These are phyloP conservation scores for Sternarchorhynchus goeldii DNA, from an alignment of 2,797 vertebrate genomes.

Conservation along the genomic window DNA sequence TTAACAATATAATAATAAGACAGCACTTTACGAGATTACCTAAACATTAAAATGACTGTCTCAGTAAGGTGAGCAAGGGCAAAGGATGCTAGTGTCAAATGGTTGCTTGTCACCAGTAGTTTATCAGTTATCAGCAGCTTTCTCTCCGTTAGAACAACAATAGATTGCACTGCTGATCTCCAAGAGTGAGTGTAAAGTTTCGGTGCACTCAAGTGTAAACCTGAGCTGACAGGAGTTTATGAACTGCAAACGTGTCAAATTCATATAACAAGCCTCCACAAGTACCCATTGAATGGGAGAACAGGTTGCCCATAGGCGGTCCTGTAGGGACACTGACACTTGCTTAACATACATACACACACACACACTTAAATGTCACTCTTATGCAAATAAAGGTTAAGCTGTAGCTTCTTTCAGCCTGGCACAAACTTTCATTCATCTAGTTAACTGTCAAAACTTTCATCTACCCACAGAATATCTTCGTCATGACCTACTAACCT, in stretches of 20 bases:
- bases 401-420: slow-evolving; percentile 35
- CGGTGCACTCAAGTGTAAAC: slow-evolving; percentile 55
- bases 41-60: neutral
- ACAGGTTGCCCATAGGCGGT: slow-evolving; percentile 53
- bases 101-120: slow-evolving; percentile 28
- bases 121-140: slow-evolving; percentile 49
- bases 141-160: slow-evolving; percentile 56
- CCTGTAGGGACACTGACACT: slow-evolving; percentile 43
- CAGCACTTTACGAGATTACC: neutral
- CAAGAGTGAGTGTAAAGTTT: slow-evolving; percentile 49
- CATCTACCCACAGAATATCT: slow-evolving; percentile 13
- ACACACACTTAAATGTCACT: slow-evolving; percentile 39
- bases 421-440: slow-evolving; percentile 32
- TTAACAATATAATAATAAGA: neutral
- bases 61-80: neutral
- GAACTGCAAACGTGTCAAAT: slow-evolving; percentile 53
- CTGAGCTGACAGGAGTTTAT: slow-evolving; percentile 59
- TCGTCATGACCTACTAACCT: slow-evolving; percentile 18
- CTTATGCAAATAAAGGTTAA: slow-evolving; percentile 54
- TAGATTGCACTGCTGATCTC: slow-evolving; percentile 53
- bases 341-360: slow-evolving; percentile 38
- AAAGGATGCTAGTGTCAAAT: slow-evolving; percentile 36
- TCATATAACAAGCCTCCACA: slow-evolving; percentile 58
- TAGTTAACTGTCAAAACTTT: slow-evolving; percentile 36
- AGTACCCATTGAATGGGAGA: slow-evolving; percentile 42